phyloP scores from a whole-genome alignment of 2,888 invertebrate genomes.

The Volucella zonaria region DNA sequence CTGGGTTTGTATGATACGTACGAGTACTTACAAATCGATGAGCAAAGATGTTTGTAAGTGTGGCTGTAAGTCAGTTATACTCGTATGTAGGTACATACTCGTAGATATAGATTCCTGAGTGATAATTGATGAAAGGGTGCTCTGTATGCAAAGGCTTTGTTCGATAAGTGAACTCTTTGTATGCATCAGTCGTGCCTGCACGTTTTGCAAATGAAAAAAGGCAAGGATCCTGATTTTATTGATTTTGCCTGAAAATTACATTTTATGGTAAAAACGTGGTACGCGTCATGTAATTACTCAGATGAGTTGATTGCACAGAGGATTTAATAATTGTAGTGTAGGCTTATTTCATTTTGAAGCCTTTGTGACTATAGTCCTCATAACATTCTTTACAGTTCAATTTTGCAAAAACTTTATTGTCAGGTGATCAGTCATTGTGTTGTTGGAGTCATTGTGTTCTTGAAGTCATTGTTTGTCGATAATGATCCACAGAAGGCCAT shows the following conservation, averaged over 20 bases:
- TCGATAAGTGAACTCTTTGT: slow-evolving; percentile 9
- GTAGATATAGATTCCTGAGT: slow-evolving; percentile 33
- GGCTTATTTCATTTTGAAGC: no score
- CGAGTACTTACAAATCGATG: background rate
- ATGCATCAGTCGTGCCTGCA: slow-evolving; percentile 12
- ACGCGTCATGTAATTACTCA: slow-evolving; percentile 23
- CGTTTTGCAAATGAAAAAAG: slow-evolving; percentile 26
- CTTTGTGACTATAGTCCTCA: no score
- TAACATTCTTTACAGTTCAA: no score
- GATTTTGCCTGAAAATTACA: slow-evolving; percentile 10
- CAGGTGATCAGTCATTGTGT: no score
- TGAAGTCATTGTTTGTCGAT: no score
- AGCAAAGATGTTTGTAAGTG: slow-evolving; percentile 15
- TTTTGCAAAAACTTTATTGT: no score
- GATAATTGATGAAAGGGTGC: slow-evolving; percentile 39
- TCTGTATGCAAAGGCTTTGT: slow-evolving; percentile 42
- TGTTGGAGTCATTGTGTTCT: no score
- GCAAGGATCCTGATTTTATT: slow-evolving; percentile 23
- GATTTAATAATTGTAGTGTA: background rate
- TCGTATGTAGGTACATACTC: background rate
- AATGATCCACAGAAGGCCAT: no score
- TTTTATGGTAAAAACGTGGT: slow-evolving; percentile 20
- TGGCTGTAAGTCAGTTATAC: slow-evolving; percentile 4
- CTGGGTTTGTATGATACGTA: no score
- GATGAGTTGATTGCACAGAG: slow-evolving; percentile 2